Percentiles rank a stretch among this genome's conserved stretches.
phyloP scores from a whole-genome alignment of 2,888 invertebrate genomes.

The Mellilla xanthometata region DNA sequence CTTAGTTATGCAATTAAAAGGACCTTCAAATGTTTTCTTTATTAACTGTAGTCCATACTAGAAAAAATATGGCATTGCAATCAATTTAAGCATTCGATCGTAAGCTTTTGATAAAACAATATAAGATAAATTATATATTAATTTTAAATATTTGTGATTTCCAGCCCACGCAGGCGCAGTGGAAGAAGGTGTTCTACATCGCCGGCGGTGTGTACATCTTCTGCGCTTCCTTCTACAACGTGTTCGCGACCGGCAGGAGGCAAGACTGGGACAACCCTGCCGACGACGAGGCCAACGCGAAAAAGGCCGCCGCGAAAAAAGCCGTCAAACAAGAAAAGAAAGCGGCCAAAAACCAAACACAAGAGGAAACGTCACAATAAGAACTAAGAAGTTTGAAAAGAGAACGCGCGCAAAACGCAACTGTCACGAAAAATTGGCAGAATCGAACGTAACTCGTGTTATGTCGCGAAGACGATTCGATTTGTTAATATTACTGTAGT shows the following conservation, averaged over 20 bases:
- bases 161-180: slow-evolving; percentile 94
- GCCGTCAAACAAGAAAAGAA: slow-evolving; percentile 58
- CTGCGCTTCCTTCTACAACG: slow-evolving; percentile 90
- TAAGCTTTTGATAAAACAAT: no score
- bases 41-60: no score
- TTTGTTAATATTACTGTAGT: slow-evolving; percentile 11
- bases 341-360: slow-evolving; percentile 49
- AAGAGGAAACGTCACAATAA: slow-evolving; percentile 72
- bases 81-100: no score
- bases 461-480: slow-evolving; percentile 20
- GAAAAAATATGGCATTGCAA: no score
- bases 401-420: slow-evolving; percentile 32
- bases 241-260: slow-evolving; percentile 90
- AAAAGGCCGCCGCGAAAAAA: slow-evolving; percentile 72
- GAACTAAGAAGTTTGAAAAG: slow-evolving; percentile 31
- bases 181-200: slow-evolving; percentile 94
- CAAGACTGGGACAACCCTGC: slow-evolving; percentile 93
- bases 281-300: slow-evolving; percentile 82
- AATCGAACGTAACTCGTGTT: slow-evolving; percentile 22
- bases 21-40: no score
- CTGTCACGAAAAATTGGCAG: slow-evolving; percentile 19
- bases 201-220: slow-evolving; percentile 90
- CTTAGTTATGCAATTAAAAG: no score
- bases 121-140: no score
- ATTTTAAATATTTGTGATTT: slow-evolving; percentile 4